A percentile compares a stretch with the other conserved stretches of the same genome.
phyloP scores from a whole-genome alignment of 2,797 vertebrate species.

The Naso thynnoides region DNA sequence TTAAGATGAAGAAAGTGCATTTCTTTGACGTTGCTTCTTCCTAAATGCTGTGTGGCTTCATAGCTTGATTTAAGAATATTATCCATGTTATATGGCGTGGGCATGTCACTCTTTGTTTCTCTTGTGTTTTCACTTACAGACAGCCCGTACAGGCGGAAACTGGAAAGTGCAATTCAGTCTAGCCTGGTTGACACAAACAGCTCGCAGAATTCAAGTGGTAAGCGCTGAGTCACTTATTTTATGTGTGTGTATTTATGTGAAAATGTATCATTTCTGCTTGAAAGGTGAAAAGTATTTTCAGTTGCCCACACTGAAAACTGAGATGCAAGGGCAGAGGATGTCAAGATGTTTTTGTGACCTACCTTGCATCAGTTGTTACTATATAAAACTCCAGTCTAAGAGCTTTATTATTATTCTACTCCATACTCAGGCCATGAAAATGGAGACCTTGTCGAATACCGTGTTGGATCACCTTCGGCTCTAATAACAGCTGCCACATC shows the following conservation, averaged over 20 bases:
- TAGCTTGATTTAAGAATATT: conserved; percentile 37
- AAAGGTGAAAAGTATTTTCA: conserved; percentile 51
- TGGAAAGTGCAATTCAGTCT: conserved; percentile 92
- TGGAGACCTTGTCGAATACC: conserved; percentile 37
- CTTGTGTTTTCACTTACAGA: conserved; percentile 82
- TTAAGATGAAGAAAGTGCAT: conserved; percentile 48
- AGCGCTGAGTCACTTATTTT: conserved; percentile 75
- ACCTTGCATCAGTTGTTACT: conserved; percentile 52
- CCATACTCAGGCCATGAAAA: conserved; percentile 28
- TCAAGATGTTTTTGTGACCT: conserved; percentile 54
- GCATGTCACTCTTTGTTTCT: conserved; percentile 52
- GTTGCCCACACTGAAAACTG: conserved; percentile 38
- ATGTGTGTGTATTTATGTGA: conserved; percentile 32
- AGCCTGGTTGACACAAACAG: conserved; percentile 96
- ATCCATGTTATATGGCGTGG: conserved; percentile 26
- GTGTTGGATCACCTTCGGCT: conserved; percentile 34
- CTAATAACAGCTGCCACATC: conserved; percentile 27
- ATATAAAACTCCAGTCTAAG: conserved; percentile 52
- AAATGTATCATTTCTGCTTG: conserved; percentile 53
- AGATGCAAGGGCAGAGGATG: conserved; percentile 36
- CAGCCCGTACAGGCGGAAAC: conserved; percentile 92
- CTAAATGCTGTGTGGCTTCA: conserved; percentile 25
- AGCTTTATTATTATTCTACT: conserved; percentile 45
- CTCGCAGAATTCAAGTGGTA: conserved; percentile 97
- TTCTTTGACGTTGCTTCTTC: conserved; percentile 41